A percentile compares a stretch with the other conserved stretches of the same genome.
Evolutionary conservation across 2,113 vertebrate genomes (phyloP).

Genomic region (Indri indri): DNA sequence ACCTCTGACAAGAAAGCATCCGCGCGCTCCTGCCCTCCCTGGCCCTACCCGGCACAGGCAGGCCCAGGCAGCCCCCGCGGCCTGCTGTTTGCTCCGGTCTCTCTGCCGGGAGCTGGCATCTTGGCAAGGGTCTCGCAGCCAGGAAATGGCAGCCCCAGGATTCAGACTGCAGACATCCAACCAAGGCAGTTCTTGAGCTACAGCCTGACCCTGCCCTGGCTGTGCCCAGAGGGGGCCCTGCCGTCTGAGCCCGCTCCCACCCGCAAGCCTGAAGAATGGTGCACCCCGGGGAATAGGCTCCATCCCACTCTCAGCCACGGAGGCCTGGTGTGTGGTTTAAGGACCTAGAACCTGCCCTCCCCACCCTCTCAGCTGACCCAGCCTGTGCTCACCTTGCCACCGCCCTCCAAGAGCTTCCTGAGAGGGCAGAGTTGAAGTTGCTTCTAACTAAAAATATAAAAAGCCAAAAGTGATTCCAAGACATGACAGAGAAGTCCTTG

Average conservation of each 20-base stretch:
- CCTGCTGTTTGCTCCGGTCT: not conserved
- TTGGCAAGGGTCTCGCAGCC: not conserved
- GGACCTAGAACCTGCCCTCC: not conserved
- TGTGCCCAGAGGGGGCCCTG: not conserved
- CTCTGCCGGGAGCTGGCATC: not conserved
- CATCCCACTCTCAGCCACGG: not conserved
- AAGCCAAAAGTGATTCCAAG: not conserved
- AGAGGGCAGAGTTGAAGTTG: not conserved
- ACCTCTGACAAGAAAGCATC: fast-evolving
- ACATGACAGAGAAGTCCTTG: not conserved
- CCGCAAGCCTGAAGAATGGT: not conserved
- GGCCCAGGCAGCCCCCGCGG: fast-evolving
- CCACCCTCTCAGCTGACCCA: not conserved
- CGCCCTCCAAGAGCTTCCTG: not conserved
- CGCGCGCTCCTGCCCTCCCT: fast-evolving
- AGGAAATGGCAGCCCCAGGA: not conserved
- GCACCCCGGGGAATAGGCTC: fast-evolving
- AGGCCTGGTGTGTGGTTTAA: not conserved
- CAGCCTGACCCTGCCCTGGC: not conserved
- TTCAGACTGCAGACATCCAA: not conserved
- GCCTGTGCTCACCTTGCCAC: not conserved
- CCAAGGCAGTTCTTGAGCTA: not conserved
- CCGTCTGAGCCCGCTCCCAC: not conserved
- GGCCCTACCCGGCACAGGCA: fast-evolving
- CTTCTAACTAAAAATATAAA: not conserved